Evolutionary conservation across 2,797 vertebrate genomes (phyloP), one percentile per base, ranked within the genome.

Genomic region (Smutsia temminckii): DNA sequence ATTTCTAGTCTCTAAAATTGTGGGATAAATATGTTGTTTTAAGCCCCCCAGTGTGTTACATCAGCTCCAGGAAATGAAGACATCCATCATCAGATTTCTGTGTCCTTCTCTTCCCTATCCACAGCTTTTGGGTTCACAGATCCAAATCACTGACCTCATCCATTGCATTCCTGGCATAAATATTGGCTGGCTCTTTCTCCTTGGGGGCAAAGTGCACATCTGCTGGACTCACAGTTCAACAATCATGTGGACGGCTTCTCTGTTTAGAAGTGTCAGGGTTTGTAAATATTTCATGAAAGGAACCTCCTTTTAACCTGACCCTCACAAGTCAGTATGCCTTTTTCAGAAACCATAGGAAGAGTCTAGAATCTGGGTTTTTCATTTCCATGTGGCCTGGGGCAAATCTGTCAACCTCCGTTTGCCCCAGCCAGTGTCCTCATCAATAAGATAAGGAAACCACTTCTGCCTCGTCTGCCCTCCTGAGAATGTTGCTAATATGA

Each of bases 371-470:
- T 40, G 80, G 40, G 78, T 78, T 66, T 94, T 84, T 79, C 83
- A 69, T 93, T 23, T 94, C 55, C 40, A 8, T 0, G 42, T 68
- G 91, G 78, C 61, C 55, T 63, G 42, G 9, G 55, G 74, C 11
- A 86, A 89, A 32, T 86, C 61, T 93, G 23, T 89, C 77, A 95
- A 90, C 68, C 14, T 78, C 40, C 72, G 46, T 14, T 37, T 53
- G 53, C n/a, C 40, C 87, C 42, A 49, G 0, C 87, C 42, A 49
- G 0, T 13, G 57, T 74, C 83, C 71, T 81, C 57, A 27, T 10
- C 1, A 27, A 49, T 93, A 88, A 95, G 90, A n/a, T 37, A 32
- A 92, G 83, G 20, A 72, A 78, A 68, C 32, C 27, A 2, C 18
- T 91, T 92, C 18, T 6, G 7, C 34, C 23, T 75, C 6, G 2